Conservation (phyloP, 2,113 vertebrate genomes). For the Cranoglanis bouderius region DNA sequence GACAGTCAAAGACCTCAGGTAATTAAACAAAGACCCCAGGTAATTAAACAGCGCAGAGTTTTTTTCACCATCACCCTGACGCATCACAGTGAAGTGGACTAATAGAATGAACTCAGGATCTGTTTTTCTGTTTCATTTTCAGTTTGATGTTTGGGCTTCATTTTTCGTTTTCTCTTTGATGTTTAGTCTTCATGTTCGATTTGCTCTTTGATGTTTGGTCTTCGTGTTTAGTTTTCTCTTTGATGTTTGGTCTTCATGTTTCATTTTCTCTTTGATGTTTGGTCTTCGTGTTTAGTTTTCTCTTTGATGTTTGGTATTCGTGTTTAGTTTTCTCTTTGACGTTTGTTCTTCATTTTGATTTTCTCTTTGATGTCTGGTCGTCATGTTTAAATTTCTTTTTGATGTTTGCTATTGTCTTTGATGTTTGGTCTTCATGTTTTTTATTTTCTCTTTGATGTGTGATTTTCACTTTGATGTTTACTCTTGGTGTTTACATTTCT, state of each 20-base stretch:
- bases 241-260: neutral
- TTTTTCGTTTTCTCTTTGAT: neutral
- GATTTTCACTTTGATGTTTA: neutral
- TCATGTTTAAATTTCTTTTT: neutral
- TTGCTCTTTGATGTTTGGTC: neutral
- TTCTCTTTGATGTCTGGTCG: neutral
- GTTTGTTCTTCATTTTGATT: neutral
- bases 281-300: neutral
- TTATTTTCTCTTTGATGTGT: neutral
- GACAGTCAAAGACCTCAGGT: neutral
- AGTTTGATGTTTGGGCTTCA: neutral
- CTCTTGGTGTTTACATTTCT: neutral
- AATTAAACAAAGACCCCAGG: neutral
- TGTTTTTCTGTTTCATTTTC: neutral
- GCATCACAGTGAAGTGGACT: neutral
- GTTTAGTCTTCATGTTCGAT: neutral
- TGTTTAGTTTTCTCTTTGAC: neutral
- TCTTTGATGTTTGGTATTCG: neutral
- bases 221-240: neutral
- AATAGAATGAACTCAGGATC: neutral
- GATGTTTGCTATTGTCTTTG: neutral
- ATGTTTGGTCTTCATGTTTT: neutral
- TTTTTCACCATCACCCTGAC: neutral
- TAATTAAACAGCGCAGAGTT: neutral
- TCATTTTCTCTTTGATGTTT: neutral